Base-by-base conservation (phyloP, 2,888 invertebrate genomes). In the Eledona agricola region DNA sequence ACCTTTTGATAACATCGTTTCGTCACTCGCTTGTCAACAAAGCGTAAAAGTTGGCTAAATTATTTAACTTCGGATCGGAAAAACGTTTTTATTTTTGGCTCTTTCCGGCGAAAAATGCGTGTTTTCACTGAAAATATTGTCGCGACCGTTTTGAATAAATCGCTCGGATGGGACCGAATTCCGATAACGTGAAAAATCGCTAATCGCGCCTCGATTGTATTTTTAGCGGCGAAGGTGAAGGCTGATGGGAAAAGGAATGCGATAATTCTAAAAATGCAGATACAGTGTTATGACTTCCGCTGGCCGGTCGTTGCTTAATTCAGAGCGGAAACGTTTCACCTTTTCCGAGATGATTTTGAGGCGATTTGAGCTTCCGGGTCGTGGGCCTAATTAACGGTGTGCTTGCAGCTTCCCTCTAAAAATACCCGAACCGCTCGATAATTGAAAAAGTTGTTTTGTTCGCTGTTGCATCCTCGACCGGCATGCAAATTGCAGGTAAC, bases 321-420 rank as follows among this genome's bases (percentile, higher is more conserved):
- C 29, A 42, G 42, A 20, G 29, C 42, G 42, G 42, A 42, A 42
- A 42, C 15, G 31, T 42, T 31, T 42, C 42, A 42, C 19, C n/a
- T 19, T 7, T 19, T 28, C 40, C 17, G 40, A 4, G 13, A 42
- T 31, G 42, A 42, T 42, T 31, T 19, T 40, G 28, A 28, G 29
- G 29, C 25, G 37, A 37, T 37, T 37, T 28, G 17, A 40, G 11
- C 42, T 42, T 42, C 42, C 42, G 40, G 28, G n/a, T 13, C 11
- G 28, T 12, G 19, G 26, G 12, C 16, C 19, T 28, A 26, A 40
- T 40, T 40, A 40, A 28, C 40, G 40, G 40, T 40, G 25, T 23
- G 13, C 7, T 26, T 40, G 28, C 40, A 40, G 40, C 25, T 22
- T 31, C 26, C 17, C 10, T 2, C 29, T 29, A 28, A 31, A 42